phyloP scores from a whole-genome alignment of 1,140 invertebrate genomes.

The Melitaea cinxia region DNA sequence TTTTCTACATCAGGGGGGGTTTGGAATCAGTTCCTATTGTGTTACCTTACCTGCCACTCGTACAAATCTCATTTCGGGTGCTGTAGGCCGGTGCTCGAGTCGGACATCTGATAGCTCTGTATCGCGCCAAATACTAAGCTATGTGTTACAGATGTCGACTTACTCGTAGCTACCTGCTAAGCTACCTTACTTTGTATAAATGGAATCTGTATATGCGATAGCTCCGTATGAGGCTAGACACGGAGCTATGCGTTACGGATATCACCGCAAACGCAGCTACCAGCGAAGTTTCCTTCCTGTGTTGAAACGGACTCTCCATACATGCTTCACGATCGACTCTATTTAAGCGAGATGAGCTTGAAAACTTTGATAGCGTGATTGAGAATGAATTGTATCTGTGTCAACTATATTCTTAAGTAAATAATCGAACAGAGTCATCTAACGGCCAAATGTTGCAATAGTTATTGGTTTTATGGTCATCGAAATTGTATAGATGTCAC shows the following conservation, averaged over 20 bases:
- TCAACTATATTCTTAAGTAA: too few species aligned
- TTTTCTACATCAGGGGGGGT: constrained; percentile 44
- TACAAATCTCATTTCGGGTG: too few species aligned
- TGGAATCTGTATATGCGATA: constrained; percentile 41
- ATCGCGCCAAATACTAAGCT: constrained; percentile 10
- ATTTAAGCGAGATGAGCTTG: neutral
- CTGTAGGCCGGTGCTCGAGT: too few species aligned
- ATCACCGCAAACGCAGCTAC: constrained; percentile 33
- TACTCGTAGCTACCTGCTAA: constrained; percentile 34
- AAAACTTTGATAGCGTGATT: neutral
- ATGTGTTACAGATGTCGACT: constrained; percentile 16
- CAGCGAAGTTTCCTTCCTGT: constrained; percentile 37
- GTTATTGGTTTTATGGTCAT: too few species aligned
- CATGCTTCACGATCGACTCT: neutral
- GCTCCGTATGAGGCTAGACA: constrained; percentile 2
- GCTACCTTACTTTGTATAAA: constrained; percentile 48
- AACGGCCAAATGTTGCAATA: too few species aligned
- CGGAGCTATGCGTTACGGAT: constrained; percentile 18
- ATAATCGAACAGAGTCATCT: too few species aligned
- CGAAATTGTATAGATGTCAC: too few species aligned
- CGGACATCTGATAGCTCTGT: neutral
- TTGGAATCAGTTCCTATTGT: constrained; percentile 24
- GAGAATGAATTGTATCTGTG: neutral
- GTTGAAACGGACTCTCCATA: constrained; percentile 50
- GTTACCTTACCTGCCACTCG: too few species aligned